These are phyloP conservation scores for Idaea dimidiata DNA, from an alignment of 2,888 invertebrate species.

Conservation along the genomic window DNA sequence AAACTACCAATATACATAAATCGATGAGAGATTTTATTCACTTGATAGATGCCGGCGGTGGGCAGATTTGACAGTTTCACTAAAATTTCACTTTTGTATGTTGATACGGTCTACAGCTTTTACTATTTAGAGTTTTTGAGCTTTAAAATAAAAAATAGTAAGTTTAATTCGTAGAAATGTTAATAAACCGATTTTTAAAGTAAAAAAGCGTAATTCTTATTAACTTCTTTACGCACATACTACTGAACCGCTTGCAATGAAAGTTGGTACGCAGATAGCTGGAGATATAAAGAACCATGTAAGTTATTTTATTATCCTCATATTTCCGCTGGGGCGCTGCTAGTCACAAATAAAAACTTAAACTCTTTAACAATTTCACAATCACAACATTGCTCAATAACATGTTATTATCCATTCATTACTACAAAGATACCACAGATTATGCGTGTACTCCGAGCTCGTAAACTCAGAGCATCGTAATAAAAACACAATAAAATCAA, in stretches of 20 bases:
- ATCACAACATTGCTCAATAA: not conserved
- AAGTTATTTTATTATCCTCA: too few relatives aligned
- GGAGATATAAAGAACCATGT: too few relatives aligned
- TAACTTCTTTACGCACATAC: too few relatives aligned
- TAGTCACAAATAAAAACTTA: not conserved
- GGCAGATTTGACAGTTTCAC: not conserved
- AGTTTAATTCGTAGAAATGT: not conserved
- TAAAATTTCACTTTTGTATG: not conserved
- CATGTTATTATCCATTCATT: not conserved
- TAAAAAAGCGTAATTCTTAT: too few relatives aligned
- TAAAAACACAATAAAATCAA: slow-evolving; percentile 17
- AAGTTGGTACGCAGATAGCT: too few relatives aligned
- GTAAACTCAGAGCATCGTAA: slow-evolving; percentile 5
- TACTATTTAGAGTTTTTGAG: not conserved
- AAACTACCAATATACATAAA: slow-evolving; percentile 13
- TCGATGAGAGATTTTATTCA: slow-evolving; percentile 9
- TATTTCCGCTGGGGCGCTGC: too few relatives aligned
- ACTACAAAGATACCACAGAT: not conserved
- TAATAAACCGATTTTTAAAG: too few relatives aligned
- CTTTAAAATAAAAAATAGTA: not conserved
- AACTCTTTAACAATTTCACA: not conserved
- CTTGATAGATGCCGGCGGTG: not conserved
- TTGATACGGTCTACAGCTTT: not conserved
- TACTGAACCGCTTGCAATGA: too few relatives aligned
- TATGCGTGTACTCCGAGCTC: not conserved